Conservation (phyloP, 2,888 invertebrate species). For the Stenchaetothrips biformis region DNA sequence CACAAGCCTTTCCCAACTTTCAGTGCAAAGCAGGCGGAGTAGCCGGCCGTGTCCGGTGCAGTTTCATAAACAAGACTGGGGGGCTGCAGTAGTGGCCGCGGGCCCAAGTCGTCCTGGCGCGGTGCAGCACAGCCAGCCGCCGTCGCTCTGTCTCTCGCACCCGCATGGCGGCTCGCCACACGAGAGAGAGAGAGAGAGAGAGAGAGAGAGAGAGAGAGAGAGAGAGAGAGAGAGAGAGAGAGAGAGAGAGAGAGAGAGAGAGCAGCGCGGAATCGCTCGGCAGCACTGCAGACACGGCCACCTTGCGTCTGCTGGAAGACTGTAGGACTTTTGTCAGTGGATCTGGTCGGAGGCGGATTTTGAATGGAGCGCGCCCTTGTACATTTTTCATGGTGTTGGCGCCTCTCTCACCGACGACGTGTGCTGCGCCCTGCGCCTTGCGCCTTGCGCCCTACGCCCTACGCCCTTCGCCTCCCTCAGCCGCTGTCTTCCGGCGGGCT, state of each 20-base stretch:
- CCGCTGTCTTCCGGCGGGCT: not conserved
- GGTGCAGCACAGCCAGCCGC: not conserved
- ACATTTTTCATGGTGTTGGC: no score
- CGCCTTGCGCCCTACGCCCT: not conserved
- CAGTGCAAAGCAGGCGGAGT: not conserved
- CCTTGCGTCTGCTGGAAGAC: no score
- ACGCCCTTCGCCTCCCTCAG: no score
- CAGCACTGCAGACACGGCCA: no score
- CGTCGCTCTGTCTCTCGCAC: not conserved
- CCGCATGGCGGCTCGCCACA: not conserved
- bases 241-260: not conserved
- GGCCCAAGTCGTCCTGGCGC: no score
- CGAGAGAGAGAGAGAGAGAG: not conserved
- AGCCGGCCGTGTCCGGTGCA: not conserved
- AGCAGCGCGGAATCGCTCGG: no score
- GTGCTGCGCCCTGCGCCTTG: not conserved
- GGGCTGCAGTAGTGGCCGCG: not conserved
- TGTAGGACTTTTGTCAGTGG: no score
- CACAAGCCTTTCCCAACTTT: not conserved
- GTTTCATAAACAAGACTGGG: not conserved
- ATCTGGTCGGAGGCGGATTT: no score
- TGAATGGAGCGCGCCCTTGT: no score
- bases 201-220: no score
- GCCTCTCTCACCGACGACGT: no score
- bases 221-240: not conserved